Percentiles rank a stretch among this genome's conserved stretches.
These are phyloP conservation scores for Scalopus aquaticus DNA, from an alignment of 2,113 vertebrate genomes.

Conservation along the genomic window DNA sequence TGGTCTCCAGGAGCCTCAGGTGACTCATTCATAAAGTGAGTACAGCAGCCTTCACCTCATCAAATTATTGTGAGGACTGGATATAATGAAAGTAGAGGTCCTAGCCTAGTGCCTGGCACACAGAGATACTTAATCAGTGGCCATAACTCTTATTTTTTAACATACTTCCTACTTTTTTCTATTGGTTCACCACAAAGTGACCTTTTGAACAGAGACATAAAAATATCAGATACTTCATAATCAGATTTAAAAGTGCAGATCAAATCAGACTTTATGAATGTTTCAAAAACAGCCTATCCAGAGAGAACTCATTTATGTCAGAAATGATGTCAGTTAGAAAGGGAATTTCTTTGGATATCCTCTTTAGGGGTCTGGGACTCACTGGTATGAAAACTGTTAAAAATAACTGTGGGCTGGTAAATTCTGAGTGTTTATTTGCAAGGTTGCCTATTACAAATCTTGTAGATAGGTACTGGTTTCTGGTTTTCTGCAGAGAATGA, in stretches of 20 bases:
- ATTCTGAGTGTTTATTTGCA: constrained; percentile 11
- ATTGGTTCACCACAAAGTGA: background rate
- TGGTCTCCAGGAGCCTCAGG: background rate
- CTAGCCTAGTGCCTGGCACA: background rate
- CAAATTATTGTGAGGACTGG: background rate
- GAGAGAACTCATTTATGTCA: background rate
- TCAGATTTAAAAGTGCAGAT: background rate
- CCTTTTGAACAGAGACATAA: constrained; percentile 46
- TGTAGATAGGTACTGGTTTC: background rate
- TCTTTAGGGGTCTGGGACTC: background rate
- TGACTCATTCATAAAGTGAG: background rate
- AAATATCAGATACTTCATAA: background rate
- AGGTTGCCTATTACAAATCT: background rate
- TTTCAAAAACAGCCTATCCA: background rate
- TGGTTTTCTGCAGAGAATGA: constrained; percentile 32
- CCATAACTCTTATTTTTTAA: background rate
- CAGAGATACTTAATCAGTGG: background rate
- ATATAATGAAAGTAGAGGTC: background rate
- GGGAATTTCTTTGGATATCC: constrained; percentile 2
- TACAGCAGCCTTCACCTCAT: background rate
- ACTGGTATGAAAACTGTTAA: constrained; percentile 30
- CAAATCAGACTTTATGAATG: background rate
- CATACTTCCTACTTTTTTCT: background rate
- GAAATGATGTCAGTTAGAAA: background rate
- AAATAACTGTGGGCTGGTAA: constrained; percentile 41